Evolutionary conservation across 2,888 invertebrate species (phyloP), one percentile per base, ranked within the genome.

Genomic region (Drosophila birchii): DNA sequence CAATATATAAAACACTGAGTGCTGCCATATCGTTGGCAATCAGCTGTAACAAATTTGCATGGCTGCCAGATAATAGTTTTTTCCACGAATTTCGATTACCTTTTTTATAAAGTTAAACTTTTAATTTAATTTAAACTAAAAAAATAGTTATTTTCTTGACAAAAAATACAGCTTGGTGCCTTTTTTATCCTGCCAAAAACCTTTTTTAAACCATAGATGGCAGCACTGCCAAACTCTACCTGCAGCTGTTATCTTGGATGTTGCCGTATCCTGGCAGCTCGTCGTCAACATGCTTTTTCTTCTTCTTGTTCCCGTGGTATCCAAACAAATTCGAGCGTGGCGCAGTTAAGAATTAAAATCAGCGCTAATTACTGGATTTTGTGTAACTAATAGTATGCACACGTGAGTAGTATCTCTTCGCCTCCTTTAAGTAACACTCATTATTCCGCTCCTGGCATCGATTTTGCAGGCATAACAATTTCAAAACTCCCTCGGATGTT

Each of bases 401-500:
- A 85, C 83, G 83, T 83, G 58, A 82, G 88, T 78, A 38, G 23
- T 62, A n/a, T n/a, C n/a, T 11, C 3, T 4, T 16, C 3, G 18
- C 1, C 26, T 4, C 2, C 0, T 3, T 6, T 6, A 0, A 14
- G 11, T 3, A 14, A 8, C 12, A 16, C 16, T 7, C 11, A 1
- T 32, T 20, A 55, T 9, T n/a, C 9, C 2, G 1, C 18, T 34
- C 6, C 29, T 23, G 7, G 11, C 14, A 6, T 29, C 0, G 7
- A 0, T 8, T 26, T n/a, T 23, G 2, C 68, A 91, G 91, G 81
- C 88, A 86, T 75, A 81, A 82, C 75, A 73, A 84, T 62, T 91
- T 91, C 34, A 91, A 91, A 62, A 89, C 90, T 23, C 91, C 91
- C 51, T 81, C 67, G 8, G 90, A 91, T 63, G 86, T 85, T 6